Conservation (phyloP, 2,113 vertebrate species). For the Anser brachyrhynchus region DNA sequence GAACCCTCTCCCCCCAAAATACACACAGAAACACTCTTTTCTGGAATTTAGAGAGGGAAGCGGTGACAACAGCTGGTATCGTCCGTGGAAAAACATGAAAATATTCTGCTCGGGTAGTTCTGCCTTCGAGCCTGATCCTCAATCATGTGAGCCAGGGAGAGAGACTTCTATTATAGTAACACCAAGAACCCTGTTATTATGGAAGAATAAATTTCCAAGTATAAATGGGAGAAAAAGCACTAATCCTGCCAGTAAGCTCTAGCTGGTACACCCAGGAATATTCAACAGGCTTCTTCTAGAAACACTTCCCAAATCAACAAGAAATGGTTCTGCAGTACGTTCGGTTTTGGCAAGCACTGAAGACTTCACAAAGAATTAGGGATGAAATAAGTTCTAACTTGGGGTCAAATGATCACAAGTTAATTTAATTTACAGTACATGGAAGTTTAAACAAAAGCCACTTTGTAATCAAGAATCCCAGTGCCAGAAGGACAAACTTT, state of each 20-base stretch:
- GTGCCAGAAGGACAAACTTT: background rate
- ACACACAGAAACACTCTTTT: background rate
- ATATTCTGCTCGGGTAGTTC: background rate
- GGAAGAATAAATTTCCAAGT: background rate
- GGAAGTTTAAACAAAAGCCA: conserved; percentile 24
- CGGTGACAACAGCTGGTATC: background rate
- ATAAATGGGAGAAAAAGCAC: background rate
- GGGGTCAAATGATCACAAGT: background rate
- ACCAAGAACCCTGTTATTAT: background rate
- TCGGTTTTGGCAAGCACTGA: background rate
- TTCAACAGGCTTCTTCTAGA: background rate
- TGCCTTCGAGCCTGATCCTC: background rate
- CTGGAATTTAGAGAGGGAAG: background rate
- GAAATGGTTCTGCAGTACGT: background rate
- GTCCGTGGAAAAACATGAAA: background rate
- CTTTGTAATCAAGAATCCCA: conserved; percentile 20
- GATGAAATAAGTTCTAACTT: conserved; percentile 3
- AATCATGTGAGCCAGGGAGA: background rate
- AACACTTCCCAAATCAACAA: background rate
- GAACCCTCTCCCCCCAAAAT: background rate
- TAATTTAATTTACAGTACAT: conserved; percentile 33
- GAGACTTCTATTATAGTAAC: background rate
- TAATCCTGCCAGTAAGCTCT: background rate
- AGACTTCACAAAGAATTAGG: background rate
- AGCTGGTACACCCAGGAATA: background rate